A percentile compares a stretch with the other conserved stretches of the same genome.
phyloP scores from a whole-genome alignment of 2,113 vertebrate genomes.

The Aviceda subcristata region DNA sequence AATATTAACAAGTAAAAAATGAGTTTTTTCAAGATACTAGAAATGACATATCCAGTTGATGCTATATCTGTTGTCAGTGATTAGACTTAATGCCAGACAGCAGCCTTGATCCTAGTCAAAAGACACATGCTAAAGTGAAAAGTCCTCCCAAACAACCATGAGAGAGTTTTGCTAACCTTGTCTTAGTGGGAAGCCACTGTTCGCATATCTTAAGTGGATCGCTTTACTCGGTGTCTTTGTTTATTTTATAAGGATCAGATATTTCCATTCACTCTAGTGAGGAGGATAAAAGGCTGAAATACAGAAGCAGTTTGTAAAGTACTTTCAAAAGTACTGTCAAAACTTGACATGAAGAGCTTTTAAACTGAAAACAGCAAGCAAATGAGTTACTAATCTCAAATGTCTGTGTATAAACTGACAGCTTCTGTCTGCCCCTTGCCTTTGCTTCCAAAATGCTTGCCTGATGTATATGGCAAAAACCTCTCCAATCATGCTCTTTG shows the following conservation, averaged over 20 bases:
- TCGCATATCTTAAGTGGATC: neutral
- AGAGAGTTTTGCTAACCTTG: neutral
- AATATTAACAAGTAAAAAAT: neutral
- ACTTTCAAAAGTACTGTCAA: slow-evolving; percentile 42
- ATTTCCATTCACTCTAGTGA: neutral
- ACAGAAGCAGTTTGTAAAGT: neutral
- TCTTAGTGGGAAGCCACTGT: neutral
- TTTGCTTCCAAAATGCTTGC: slow-evolving; percentile 23
- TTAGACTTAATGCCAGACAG: neutral
- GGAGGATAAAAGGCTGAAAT: neutral
- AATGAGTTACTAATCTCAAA: slow-evolving; percentile 52
- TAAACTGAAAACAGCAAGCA: slow-evolving; percentile 29
- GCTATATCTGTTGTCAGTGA: neutral
- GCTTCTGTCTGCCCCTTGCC: slow-evolving; percentile 40
- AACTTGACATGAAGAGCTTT: slow-evolving; percentile 32
- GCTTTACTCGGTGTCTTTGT: neutral
- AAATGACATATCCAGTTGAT: neutral
- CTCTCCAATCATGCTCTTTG: slow-evolving; percentile 23
- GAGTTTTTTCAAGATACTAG: neutral
- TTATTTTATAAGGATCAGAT: neutral
- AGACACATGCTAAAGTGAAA: neutral
- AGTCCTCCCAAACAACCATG: neutral
- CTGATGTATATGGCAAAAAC: slow-evolving; percentile 9
- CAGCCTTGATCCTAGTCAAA: neutral
- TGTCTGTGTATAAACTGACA: slow-evolving; percentile 20